A percentile compares a stretch with the other conserved stretches of the same genome.
Evolutionary conservation across 2,113 vertebrate species (phyloP).

Genomic region (Ciconia boyciana): DNA sequence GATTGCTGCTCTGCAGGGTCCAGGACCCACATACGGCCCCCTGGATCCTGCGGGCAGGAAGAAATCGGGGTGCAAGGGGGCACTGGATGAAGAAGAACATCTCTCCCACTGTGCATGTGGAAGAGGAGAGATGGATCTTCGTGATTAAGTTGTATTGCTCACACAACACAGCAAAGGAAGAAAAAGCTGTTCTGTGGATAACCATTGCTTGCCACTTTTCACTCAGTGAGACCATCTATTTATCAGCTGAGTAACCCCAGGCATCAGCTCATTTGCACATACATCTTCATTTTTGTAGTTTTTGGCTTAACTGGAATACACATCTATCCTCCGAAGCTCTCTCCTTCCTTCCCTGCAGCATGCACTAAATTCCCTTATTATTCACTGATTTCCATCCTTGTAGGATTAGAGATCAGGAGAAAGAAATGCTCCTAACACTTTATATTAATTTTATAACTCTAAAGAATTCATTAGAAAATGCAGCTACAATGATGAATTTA

Average conservation of each 20-base stretch:
- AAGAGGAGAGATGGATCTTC: neutral
- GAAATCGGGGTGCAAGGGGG: neutral
- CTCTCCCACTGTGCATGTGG: neutral
- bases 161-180: neutral
- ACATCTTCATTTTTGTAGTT: neutral
- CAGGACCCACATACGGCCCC: neutral
- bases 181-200: neutral
- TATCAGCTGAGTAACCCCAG: neutral
- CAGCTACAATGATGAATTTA: neutral
- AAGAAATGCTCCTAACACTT: neutral
- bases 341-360: neutral
- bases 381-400: neutral
- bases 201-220: neutral
- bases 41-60: neutral
- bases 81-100: neutral
- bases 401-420: neutral
- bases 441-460: neutral
- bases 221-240: neutral
- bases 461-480: conserved; percentile 1
- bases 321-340: neutral
- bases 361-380: neutral
- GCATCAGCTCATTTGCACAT: neutral
- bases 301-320: neutral
- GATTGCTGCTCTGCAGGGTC: neutral
- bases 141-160: neutral